Percentiles rank a stretch among this genome's conserved stretches.
These are phyloP conservation scores for Hydropsyche tenuis DNA, from an alignment of 1,140 invertebrate species.

Conservation along the genomic window DNA sequence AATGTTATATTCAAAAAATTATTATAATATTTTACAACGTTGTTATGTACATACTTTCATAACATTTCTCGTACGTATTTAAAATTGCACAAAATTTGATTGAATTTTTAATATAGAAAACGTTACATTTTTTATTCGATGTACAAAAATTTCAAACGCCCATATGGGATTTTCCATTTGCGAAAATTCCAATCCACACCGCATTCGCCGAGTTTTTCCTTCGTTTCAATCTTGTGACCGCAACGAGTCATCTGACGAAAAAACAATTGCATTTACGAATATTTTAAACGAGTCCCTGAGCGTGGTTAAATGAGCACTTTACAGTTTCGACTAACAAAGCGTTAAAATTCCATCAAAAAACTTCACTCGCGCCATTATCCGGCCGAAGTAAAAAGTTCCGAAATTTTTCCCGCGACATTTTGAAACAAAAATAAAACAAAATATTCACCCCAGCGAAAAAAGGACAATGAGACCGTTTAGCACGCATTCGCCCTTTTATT, in stretches of 20 bases:
- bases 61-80: too few relatives aligned
- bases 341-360: slow-evolving; percentile 10
- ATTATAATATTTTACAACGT: too few relatives aligned
- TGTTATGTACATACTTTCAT: too few relatives aligned
- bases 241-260: slow-evolving; percentile 29
- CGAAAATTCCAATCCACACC: not conserved
- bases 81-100: too few relatives aligned
- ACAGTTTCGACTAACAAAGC: not conserved
- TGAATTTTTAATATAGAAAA: too few relatives aligned
- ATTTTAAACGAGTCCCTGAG: slow-evolving; percentile 30
- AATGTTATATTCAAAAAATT: too few relatives aligned
- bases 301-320: slow-evolving; percentile 11
- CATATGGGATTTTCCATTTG: too few relatives aligned
- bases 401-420: slow-evolving; percentile 1
- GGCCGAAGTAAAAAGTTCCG: not conserved
- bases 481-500: slow-evolving; percentile 1
- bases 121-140: too few relatives aligned
- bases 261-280: slow-evolving; percentile 30
- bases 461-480: slow-evolving; percentile 12
- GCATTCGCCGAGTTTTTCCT: not conserved
- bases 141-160: too few relatives aligned
- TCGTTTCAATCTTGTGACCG: slow-evolving; percentile 34
- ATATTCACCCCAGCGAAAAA: slow-evolving; percentile 9
- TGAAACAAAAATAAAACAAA: not conserved
- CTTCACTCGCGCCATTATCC: not conserved